phyloP scores from a whole-genome alignment of 1,140 invertebrate genomes.

The Lordiphosa clarofinis region DNA sequence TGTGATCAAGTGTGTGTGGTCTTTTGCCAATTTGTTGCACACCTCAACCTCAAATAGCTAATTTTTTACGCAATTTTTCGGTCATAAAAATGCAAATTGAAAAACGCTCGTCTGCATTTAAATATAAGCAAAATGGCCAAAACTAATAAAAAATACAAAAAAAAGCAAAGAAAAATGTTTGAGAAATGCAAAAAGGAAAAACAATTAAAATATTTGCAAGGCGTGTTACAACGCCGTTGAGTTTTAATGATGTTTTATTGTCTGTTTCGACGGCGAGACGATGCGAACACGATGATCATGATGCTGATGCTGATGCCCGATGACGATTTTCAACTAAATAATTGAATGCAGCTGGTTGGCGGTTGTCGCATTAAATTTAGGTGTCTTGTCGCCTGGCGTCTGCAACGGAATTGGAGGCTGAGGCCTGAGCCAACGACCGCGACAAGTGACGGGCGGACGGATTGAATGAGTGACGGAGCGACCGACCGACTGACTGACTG shows the following conservation, averaged over 20 bases:
- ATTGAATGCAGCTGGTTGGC: slow-evolving; percentile 76
- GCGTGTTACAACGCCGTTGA: slow-evolving; percentile 64
- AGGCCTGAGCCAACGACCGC: slow-evolving; percentile 73
- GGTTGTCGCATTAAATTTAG: slow-evolving; percentile 77
- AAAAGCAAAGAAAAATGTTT: slow-evolving; percentile 20
- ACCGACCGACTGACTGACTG: slow-evolving; percentile 31
- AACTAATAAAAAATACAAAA: slow-evolving; percentile 10
- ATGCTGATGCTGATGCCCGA: no score
- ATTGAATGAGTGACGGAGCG: slow-evolving; percentile 13
- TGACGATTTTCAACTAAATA: slow-evolving; percentile 69
- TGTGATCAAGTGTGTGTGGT: slow-evolving; percentile 19
- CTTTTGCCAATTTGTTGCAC: slow-evolving; percentile 10
- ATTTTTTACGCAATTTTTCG: slow-evolving; percentile 38
- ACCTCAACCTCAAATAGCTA: slow-evolving; percentile 19
- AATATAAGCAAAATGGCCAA: slow-evolving; percentile 3
- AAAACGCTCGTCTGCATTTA: slow-evolving; percentile 2
- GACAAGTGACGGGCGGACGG: slow-evolving; percentile 45
- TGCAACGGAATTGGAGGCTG: slow-evolving; percentile 61
- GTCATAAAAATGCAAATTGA: slow-evolving; percentile 42
- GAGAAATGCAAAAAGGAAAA: slow-evolving; percentile 33
- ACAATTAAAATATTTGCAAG: slow-evolving; percentile 77
- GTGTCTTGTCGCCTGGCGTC: slow-evolving; percentile 60
- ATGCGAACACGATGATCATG: slow-evolving; percentile 31
- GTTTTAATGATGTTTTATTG: slow-evolving; percentile 77
- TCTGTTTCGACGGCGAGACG: slow-evolving; percentile 62